Evolutionary conservation across 2,888 invertebrate genomes (phyloP).

Genomic region (Protodeltote pygarga): DNA sequence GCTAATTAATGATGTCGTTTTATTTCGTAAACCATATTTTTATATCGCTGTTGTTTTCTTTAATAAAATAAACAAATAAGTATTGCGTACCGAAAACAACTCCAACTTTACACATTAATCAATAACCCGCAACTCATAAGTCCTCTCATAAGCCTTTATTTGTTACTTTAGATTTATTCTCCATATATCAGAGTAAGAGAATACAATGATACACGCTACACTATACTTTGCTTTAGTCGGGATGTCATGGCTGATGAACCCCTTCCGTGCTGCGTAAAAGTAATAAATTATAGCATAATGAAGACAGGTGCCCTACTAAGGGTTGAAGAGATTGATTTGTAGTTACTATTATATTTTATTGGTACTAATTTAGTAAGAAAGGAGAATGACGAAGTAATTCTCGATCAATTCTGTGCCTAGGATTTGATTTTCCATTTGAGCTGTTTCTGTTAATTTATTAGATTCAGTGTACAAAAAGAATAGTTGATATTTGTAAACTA

Average conservation of each 20-base stretch:
- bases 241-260: constrained; percentile 57
- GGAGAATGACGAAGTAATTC: neutral
- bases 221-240: constrained; percentile 36
- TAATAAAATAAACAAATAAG: too few species aligned
- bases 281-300: constrained; percentile 67
- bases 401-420: neutral
- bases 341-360: neutral
- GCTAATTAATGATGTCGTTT: too few species aligned
- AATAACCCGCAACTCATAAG: constrained; percentile 9
- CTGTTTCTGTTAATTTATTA: too few species aligned
- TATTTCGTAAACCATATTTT: too few species aligned
- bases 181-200: constrained; percentile 35
- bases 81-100: too few species aligned
- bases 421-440: too few species aligned
- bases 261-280: constrained; percentile 53
- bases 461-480: too few species aligned
- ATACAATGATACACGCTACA: constrained; percentile 40
- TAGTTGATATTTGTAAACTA: too few species aligned
- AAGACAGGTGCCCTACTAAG: constrained; percentile 54
- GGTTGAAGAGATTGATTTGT: constrained; percentile 20
- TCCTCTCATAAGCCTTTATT: constrained; percentile 28
- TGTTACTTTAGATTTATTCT: constrained; percentile 18
- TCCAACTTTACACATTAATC: constrained; percentile 13
- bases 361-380: neutral
- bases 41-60: too few species aligned